Evolutionary conservation across 2,888 invertebrate genomes (phyloP), one percentile per base, ranked within the genome.

Genomic region (Mellilla xanthometata): DNA sequence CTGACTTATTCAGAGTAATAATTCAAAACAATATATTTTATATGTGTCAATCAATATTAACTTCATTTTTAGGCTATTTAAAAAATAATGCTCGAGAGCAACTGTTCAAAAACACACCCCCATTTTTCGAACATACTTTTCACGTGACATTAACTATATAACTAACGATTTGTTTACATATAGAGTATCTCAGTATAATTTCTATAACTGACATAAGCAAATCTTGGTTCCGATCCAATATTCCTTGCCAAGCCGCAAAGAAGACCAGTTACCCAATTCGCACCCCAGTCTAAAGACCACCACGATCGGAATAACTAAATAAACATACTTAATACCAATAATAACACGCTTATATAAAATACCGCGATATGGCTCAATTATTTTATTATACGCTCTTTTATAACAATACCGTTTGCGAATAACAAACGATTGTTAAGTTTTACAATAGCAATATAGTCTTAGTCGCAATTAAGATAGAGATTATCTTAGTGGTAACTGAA

Each of bases 391-490:
- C 39, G 57, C 43, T 63, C 57, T 58, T 54, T 52, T 52, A 49
- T 34, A 55, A 56, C 42, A 49, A 57, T 28, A n/a, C n/a, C n/a
- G n/a, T n/a, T n/a, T 52, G 51, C 43, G 38, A 59, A 68, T 69
- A 73, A 68, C 59, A 62, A 28, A 60, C 63, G 65, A 72, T 67
- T 72, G 64, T 72, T 70, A 72, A 65, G 62, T 76, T 44, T 73
- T 76, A 79, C 72, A 68, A 67, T 66, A 65, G 62, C 66, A 55
- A 62, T 60, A 58, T 54, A 54, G 59, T 58, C 65, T 38, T 50
- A 53, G 68, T 68, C 62, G 76, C 64, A 75, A 84, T 84, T 81
- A 76, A 84, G 83, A 85, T 85, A 85, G 80, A 76, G 70, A 75
- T 76, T 74, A 75, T 54, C n/a, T 68, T 68, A 65, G 76, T 79